Base-by-base conservation (phyloP, 1,140 invertebrate species). In the Drosophila arawakana region DNA sequence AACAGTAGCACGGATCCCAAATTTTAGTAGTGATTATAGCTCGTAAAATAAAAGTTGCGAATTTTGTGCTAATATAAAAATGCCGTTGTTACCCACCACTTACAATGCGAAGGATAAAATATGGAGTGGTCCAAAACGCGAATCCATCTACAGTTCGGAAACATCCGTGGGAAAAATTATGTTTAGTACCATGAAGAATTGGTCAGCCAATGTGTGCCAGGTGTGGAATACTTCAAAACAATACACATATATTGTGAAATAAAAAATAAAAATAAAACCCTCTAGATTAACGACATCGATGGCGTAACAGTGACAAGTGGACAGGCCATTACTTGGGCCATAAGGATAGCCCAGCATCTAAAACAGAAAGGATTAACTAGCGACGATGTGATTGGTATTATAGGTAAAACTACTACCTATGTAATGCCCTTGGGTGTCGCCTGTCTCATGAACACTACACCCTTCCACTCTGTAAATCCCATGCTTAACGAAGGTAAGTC, bases 371-470 rank as follows among this genome's bases (percentile, higher is more conserved):
- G 80, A 2, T 46, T 91, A 0, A 74, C 73, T n/a, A 62, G 89
- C 21, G 78, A 86, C 43, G 90, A 91, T 71, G 74, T 91, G 1
- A 78, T 91, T 44, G 90, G 91, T 0, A 91, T 91, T 30, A 66
- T 70, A 0, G 91, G 86, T 6, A 80, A 73, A 11, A 91, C 91
- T 61, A 81, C 77, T 10, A 86, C 79, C 3, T 90, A 91, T 49
- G 58, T 91, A 8, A 82, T 82, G 72, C 78, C 90, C 0, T 15
- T 91, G 13, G 90, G 80, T 7, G 63, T 91, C 8, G 91, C 76
- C 6, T 91, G 86, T 30, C 61, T 89, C 3, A 81, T 91, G 77
- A 91, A 91, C 61, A 61, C 66, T 6, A 91, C 84, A 1, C 83
- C 90, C 1, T 83, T 91, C 13, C 88, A 90, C 15, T 39, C 91